Conservation (phyloP, 1,140 invertebrate genomes). For the Stegodyphus dumicola region DNA sequence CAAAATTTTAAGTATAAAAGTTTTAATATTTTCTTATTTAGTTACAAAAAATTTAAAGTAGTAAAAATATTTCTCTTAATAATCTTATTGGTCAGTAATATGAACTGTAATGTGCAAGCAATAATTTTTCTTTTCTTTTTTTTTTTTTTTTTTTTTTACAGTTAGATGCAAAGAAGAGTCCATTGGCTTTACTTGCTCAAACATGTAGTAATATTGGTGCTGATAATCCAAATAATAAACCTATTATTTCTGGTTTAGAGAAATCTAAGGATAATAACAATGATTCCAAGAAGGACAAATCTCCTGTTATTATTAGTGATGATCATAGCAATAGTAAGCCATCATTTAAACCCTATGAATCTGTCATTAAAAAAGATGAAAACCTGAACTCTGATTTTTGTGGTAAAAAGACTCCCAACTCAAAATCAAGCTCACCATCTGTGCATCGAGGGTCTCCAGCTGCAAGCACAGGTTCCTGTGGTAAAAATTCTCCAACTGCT, state of each 20-base stretch:
- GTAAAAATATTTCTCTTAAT: too few species aligned
- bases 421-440: constrained; percentile 47
- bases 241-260: constrained; percentile 71
- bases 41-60: too few species aligned
- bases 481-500: constrained; percentile 60
- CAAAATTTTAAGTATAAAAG: too few species aligned
- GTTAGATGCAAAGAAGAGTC: constrained; percentile 98
- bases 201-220: constrained; percentile 96
- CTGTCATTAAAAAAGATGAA: constrained; percentile 52
- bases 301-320: constrained; percentile 46
- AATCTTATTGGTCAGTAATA: too few species aligned
- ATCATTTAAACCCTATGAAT: constrained; percentile 62
- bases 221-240: constrained; percentile 83
- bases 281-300: constrained; percentile 57
- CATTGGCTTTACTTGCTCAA: constrained; percentile 93
- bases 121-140: too few species aligned
- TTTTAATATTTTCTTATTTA: too few species aligned
- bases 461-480: constrained; percentile 50
- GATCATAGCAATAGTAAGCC: constrained; percentile 53
- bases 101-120: too few species aligned
- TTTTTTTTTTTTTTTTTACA: constrained; percentile 72
- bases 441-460: constrained; percentile 37
- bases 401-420: constrained; percentile 57
- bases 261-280: constrained; percentile 53
- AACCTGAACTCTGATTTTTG: constrained; percentile 7